Conservation (phyloP, 2,113 vertebrate species). For the Montifringilla adamsi region DNA sequence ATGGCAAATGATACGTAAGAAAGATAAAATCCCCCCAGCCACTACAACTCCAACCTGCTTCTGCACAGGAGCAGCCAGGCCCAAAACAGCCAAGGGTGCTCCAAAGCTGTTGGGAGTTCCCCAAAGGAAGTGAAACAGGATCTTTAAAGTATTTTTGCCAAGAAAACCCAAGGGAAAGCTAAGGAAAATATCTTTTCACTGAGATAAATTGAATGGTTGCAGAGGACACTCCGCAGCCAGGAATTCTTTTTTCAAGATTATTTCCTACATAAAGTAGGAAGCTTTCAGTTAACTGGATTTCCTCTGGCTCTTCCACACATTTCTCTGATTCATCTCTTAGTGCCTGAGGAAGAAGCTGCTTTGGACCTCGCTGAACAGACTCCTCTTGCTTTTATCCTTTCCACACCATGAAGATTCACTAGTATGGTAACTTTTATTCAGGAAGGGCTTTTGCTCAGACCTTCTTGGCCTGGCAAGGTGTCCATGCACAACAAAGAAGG, state of each 20-base stretch:
- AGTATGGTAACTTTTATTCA: background rate
- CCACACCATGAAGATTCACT: background rate
- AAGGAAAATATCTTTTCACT: background rate
- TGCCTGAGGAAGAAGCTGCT: background rate
- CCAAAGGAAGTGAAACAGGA: accelerated
- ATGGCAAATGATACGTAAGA: background rate
- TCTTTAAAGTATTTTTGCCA: background rate
- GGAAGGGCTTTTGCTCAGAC: background rate
- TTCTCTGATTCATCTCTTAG: background rate
- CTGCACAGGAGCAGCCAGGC: background rate
- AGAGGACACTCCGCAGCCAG: background rate
- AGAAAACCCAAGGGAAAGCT: background rate
- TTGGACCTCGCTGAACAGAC: background rate
- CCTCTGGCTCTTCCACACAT: background rate
- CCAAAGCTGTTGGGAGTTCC: background rate
- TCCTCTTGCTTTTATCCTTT: background rate
- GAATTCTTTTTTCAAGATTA: background rate
- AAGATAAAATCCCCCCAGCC: background rate
- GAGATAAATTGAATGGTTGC: background rate
- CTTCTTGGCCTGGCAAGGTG: background rate
- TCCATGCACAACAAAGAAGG: background rate
- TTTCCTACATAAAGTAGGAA: background rate
- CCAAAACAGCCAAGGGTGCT: background rate
- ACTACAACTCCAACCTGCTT: background rate
- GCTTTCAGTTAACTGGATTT: background rate